Conservation (phyloP, 2,113 vertebrate genomes). For the Brachionichthys hirsutus region DNA sequence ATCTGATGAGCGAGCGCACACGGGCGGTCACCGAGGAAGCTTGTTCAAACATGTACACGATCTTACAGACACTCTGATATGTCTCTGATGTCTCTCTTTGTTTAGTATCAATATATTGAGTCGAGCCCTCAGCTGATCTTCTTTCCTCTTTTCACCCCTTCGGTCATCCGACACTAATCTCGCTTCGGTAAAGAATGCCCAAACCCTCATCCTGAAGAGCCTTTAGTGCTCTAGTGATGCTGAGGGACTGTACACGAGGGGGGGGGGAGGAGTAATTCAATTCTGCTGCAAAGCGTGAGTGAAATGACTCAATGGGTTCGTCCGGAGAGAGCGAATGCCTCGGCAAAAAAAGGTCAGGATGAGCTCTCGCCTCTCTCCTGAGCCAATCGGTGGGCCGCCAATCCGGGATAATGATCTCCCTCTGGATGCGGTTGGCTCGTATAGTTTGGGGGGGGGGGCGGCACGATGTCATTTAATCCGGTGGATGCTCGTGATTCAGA, state of each 20-base stretch:
- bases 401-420: constrained; percentile 60
- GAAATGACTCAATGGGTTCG: constrained; percentile 58
- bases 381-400: constrained; percentile 61
- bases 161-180: constrained; percentile 24
- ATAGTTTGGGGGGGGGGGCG: constrained; percentile 17
- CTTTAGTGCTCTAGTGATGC: constrained; percentile 38
- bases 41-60: constrained; percentile 3
- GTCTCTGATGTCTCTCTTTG: constrained; percentile 21
- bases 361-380: constrained; percentile 51
- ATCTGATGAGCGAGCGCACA: constrained; percentile 26
- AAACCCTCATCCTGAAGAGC: constrained; percentile 37
- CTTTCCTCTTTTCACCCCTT: constrained; percentile 18
- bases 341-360: constrained; percentile 61
- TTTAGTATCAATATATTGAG: constrained; percentile 4
- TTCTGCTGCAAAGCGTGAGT: constrained; percentile 56
- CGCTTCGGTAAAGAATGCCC: constrained; percentile 28
- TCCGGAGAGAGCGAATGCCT: constrained; percentile 31
- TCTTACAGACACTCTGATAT: constrained; percentile 16
- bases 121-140: constrained; percentile 21
- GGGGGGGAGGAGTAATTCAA: constrained; percentile 57
- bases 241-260: constrained; percentile 31
- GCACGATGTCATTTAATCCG: constrained; percentile 55
- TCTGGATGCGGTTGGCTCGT: constrained; percentile 61
- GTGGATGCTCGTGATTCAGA: constrained; percentile 43
- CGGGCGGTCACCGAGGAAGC: constrained; percentile 9